These are phyloP conservation scores for Tetragnatha versicolor DNA, from an alignment of 1,140 invertebrate genomes.

Conservation along the genomic window DNA sequence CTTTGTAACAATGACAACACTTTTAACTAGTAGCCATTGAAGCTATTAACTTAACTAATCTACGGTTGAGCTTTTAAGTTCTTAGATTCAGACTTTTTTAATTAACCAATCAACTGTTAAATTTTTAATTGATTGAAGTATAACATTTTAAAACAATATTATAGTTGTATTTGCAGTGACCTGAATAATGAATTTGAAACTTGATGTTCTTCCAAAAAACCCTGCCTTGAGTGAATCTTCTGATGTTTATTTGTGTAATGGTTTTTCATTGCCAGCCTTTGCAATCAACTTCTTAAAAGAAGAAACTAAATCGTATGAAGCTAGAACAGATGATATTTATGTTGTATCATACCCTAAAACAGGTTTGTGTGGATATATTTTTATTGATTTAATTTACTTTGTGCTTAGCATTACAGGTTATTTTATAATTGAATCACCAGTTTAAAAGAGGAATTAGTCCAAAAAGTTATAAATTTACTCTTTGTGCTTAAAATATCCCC, in stretches of 20 bases:
- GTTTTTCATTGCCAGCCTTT: conserved; percentile 41
- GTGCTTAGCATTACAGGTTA: background rate
- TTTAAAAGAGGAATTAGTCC: background rate
- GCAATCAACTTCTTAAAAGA: conserved; percentile 44
- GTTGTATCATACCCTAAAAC: conserved; percentile 55
- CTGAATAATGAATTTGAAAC: too few relatives aligned
- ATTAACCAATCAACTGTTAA: too few relatives aligned
- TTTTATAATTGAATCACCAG: background rate
- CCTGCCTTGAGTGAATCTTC: conserved; percentile 28
- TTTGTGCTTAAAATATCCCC: background rate
- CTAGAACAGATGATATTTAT: conserved; percentile 48
- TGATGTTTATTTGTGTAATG: conserved; percentile 51
- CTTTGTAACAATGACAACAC: too few relatives aligned
- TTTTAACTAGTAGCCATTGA: too few relatives aligned
- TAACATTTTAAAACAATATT: too few relatives aligned
- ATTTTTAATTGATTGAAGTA: too few relatives aligned
- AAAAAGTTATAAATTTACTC: background rate
- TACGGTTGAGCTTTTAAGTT: too few relatives aligned
- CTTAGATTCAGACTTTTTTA: too few relatives aligned
- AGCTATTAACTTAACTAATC: too few relatives aligned
- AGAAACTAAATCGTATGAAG: conserved; percentile 28
- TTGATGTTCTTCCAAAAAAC: conserved; percentile 35
- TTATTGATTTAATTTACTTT: background rate
- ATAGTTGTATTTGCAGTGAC: too few relatives aligned
- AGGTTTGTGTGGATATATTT: conserved; percentile 4